A percentile compares a stretch with the other conserved stretches of the same genome.
Conservation (phyloP, 2,888 invertebrate species). For the Lasioglossum villosulum region DNA sequence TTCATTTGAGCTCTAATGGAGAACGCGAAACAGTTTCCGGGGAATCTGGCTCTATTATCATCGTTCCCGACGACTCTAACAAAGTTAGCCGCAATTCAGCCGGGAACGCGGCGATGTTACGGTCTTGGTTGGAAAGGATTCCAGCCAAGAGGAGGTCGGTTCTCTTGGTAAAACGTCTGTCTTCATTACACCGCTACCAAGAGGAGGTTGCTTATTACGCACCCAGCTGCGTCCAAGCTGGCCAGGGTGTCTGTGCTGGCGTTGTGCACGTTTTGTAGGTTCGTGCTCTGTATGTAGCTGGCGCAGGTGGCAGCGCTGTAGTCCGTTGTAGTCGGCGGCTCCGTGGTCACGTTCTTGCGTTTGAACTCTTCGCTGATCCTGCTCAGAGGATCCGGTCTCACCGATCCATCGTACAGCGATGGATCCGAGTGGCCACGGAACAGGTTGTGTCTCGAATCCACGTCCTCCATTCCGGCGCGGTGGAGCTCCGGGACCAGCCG, state of each 20-base stretch:
- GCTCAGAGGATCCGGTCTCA: slow-evolving; percentile 93
- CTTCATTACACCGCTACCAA: slow-evolving; percentile 14
- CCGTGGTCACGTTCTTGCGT: slow-evolving; percentile 87
- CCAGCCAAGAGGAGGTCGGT: not conserved
- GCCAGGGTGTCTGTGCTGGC: slow-evolving; percentile 92
- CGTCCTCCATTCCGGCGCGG: slow-evolving; percentile 95
- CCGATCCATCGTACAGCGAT: slow-evolving; percentile 94
- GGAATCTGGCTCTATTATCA: slow-evolving; percentile 9
- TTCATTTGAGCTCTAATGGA: slow-evolving; percentile 1
- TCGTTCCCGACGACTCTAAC: slow-evolving; percentile 4
- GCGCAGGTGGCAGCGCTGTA: slow-evolving; percentile 90
- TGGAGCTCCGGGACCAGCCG: slow-evolving; percentile 96
- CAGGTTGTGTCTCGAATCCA: slow-evolving; percentile 94
- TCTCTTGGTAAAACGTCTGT: slow-evolving; percentile 21
- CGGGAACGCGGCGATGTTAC: slow-evolving; percentile 1
- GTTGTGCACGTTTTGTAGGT: slow-evolving; percentile 87
- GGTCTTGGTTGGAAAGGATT: slow-evolving; percentile 1
- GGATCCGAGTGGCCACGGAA: slow-evolving; percentile 95
- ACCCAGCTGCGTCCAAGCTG: slow-evolving; percentile 91
- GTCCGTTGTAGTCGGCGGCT: slow-evolving; percentile 89
- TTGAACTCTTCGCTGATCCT: slow-evolving; percentile 87
- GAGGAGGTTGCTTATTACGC: slow-evolving; percentile 55
- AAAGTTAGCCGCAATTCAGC: slow-evolving; percentile 10
- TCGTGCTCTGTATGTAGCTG: slow-evolving; percentile 87
- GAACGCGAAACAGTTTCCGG: slow-evolving; percentile 6